These are phyloP conservation scores for Periophthalmus magnuspinnatus DNA, from an alignment of 2,797 vertebrate species.

Conservation along the genomic window DNA sequence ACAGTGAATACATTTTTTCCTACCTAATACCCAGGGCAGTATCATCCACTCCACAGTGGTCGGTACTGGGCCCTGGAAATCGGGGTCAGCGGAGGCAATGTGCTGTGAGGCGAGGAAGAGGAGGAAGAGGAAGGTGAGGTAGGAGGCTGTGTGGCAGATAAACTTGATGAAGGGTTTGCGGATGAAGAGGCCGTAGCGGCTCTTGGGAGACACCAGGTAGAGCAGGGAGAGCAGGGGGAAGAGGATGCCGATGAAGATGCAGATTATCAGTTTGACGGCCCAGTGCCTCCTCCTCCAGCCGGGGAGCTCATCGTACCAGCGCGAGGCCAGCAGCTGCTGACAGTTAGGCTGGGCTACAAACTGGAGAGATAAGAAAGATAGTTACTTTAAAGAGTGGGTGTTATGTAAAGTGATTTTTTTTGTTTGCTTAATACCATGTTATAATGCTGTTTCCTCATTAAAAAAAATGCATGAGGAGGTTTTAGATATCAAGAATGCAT, in stretches of 20 bases:
- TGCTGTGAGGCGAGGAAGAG: slow-evolving; percentile 94
- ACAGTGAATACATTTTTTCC: slow-evolving; percentile 27
- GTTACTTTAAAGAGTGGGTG: too few relatives aligned
- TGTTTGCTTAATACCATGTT: too few relatives aligned
- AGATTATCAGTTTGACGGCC: slow-evolving; percentile 91
- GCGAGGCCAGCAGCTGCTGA: slow-evolving; percentile 95
- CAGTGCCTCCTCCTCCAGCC: slow-evolving; percentile 97
- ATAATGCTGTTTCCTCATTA: too few relatives aligned
- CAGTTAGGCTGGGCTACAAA: slow-evolving; percentile 99
- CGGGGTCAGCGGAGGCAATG: slow-evolving; percentile 77
- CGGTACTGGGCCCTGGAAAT: slow-evolving; percentile 87
- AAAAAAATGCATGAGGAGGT: too few relatives aligned
- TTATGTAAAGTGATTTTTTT: too few relatives aligned
- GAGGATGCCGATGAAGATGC: slow-evolving; percentile 90
- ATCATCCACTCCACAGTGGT: slow-evolving; percentile 97
- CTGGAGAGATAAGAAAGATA: slow-evolving; percentile 57
- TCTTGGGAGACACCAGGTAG: slow-evolving; percentile 93
- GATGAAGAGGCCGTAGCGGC: slow-evolving; percentile 90
- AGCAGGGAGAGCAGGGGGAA: slow-evolving; percentile 91
- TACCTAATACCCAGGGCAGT: slow-evolving; percentile 98
- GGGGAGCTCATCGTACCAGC: slow-evolving; percentile 96
- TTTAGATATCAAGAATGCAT: too few relatives aligned
- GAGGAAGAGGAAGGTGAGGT: slow-evolving; percentile 96
- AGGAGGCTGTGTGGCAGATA: slow-evolving; percentile 98
- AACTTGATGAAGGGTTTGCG: slow-evolving; percentile 99